These are phyloP conservation scores for Elephantulus edwardii DNA, from an alignment of 2,113 vertebrate species.

Conservation along the genomic window DNA sequence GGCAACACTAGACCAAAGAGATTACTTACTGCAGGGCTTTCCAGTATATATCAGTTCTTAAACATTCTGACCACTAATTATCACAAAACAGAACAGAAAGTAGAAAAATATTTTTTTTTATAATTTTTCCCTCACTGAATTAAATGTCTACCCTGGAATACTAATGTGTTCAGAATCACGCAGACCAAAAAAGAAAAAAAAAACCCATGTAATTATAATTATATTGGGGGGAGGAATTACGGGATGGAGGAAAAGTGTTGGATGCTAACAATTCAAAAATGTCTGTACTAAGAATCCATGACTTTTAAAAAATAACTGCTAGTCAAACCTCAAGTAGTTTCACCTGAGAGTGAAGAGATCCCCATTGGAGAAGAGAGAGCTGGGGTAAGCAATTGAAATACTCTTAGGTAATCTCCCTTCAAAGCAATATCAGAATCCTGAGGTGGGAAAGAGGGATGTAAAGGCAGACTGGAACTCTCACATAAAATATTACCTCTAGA, in stretches of 20 bases:
- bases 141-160: not conserved
- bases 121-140: not conserved
- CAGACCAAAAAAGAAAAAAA: not conserved
- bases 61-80: not conserved
- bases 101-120: not conserved
- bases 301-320: not conserved
- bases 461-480: not conserved
- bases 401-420: not conserved
- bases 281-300: not conserved
- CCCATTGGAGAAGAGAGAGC: not conserved
- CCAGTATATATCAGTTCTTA: not conserved
- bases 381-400: not conserved
- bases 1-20: not conserved
- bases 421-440: not conserved
- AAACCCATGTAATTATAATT: not conserved
- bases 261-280: not conserved
- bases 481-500: not conserved
- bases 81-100: not conserved
- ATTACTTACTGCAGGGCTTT: not conserved
- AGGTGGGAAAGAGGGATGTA: too few relatives aligned
- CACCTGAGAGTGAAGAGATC: too few relatives aligned
- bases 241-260: not conserved
- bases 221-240: too few relatives aligned
- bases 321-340: not conserved
- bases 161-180: not conserved